These are phyloP conservation scores for Tapirus indicus DNA, from an alignment of 2,797 vertebrate species.

Conservation along the genomic window DNA sequence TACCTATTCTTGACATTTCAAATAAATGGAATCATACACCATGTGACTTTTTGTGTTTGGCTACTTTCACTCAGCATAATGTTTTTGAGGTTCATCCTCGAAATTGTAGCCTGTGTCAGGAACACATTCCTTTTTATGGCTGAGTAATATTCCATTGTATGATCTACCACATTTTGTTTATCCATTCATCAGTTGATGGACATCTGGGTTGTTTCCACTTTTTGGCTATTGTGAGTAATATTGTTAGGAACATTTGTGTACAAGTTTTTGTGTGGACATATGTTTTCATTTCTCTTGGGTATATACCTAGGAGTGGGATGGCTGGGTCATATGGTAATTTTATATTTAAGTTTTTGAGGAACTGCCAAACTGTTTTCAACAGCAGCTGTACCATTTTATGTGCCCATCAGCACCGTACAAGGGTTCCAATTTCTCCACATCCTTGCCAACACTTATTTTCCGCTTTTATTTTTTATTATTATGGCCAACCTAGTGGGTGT, in stretches of 20 bases:
- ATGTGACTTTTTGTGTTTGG: background rate
- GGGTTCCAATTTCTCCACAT: accelerated
- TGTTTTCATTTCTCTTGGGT: background rate
- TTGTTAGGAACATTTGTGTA: no score
- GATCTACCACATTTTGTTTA: no score
- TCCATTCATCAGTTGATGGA: accelerated
- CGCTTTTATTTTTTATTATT: background rate
- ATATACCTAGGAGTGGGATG: no score
- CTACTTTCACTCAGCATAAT: background rate
- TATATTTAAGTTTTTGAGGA: background rate
- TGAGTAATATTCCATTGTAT: accelerated
- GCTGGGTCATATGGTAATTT: background rate
- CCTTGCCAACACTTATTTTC: background rate
- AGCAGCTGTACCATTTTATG: background rate
- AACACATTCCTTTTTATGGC: background rate
- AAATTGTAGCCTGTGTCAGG: accelerated
- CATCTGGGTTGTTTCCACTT: background rate
- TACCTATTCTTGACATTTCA: accelerated
- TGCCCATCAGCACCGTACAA: accelerated
- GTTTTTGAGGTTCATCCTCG: accelerated
- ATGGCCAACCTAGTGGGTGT: background rate
- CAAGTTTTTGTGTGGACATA: background rate
- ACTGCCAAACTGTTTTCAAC: background rate
- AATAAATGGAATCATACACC: accelerated
- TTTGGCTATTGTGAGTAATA: accelerated